A percentile compares a stretch with the other conserved stretches of the same genome.
Conservation (phyloP, 2,888 invertebrate species). For the Cartodere bifasciata region DNA sequence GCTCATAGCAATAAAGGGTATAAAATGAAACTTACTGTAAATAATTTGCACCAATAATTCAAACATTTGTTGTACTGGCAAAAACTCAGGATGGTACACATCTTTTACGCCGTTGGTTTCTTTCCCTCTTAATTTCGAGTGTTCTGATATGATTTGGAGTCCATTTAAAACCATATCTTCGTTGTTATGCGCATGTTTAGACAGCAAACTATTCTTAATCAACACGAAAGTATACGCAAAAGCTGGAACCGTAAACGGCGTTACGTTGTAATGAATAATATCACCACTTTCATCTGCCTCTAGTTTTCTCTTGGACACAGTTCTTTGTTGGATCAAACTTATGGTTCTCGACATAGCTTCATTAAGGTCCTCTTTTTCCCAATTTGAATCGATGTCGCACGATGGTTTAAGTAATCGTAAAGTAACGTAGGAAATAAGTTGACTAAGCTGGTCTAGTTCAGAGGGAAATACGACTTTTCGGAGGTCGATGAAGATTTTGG, state of each 20-base stretch:
- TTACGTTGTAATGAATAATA: constrained; percentile 15
- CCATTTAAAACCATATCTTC: constrained; percentile 46
- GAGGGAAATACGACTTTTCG: constrained; percentile 42
- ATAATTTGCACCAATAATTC: constrained; percentile 66
- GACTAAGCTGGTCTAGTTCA: constrained; percentile 37
- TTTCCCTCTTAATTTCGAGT: constrained; percentile 51
- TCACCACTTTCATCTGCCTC: constrained; percentile 19
- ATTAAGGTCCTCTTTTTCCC: constrained; percentile 59
- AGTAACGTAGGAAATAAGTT: constrained; percentile 57
- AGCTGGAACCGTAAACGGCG: constrained; percentile 51
- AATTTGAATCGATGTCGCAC: constrained; percentile 63
- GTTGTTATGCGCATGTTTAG: constrained; percentile 37
- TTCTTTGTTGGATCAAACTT: constrained; percentile 40
- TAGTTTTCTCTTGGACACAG: constrained; percentile 33
- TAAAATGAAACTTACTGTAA: constrained; percentile 37
- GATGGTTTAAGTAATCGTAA: constrained; percentile 65
- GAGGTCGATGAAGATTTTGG: constrained; percentile 48
- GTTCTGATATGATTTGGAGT: constrained; percentile 55
- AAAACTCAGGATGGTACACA: constrained; percentile 57
- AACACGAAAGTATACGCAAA: constrained; percentile 78
- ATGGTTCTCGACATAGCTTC: constrained; percentile 50
- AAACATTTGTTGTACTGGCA: constrained; percentile 75
- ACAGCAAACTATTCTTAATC: constrained; percentile 47
- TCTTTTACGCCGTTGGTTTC: constrained; percentile 35
- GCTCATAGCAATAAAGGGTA: background rate